Conservation (phyloP, 2,888 invertebrate species). For the Synanthedon formicaeformis region DNA sequence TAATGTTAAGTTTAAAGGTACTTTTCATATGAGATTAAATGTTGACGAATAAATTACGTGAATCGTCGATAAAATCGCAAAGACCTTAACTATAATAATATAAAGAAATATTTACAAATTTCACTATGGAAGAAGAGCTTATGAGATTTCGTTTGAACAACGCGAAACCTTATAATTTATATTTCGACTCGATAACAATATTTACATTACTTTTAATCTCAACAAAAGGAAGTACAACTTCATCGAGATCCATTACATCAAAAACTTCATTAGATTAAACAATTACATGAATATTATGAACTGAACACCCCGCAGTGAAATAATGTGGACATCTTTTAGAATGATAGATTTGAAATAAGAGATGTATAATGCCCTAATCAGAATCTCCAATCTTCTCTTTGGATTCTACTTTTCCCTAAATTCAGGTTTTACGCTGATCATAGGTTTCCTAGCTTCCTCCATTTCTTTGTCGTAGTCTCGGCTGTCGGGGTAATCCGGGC, state of each 20-base stretch:
- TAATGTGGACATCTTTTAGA: not conserved
- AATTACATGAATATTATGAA: conserved; percentile 29
- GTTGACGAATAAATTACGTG: conserved; percentile 61
- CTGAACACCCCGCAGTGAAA: conserved; percentile 1
- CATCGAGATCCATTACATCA: conserved; percentile 42
- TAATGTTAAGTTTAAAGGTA: conserved; percentile 63
- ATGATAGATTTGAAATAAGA: not conserved
- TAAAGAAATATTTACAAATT: conserved; percentile 68
- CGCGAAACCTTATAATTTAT: conserved; percentile 45
- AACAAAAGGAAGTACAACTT: conserved; percentile 29
- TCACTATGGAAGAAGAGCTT: conserved; percentile 66
- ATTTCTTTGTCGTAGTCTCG: conserved; percentile 43
- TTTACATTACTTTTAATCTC: conserved; percentile 54
- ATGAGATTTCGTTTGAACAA: conserved; percentile 39
- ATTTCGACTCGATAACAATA: conserved; percentile 55
- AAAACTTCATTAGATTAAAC: conserved; percentile 29
- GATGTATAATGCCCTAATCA: not conserved
- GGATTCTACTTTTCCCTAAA: conserved; percentile 61
- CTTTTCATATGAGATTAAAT: conserved; percentile 61
- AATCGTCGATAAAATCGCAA: conserved; percentile 58
- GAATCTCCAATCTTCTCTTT: conserved; percentile 15
- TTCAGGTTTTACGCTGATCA: conserved; percentile 68
- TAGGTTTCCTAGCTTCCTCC: conserved; percentile 58
- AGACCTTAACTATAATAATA: conserved; percentile 39
- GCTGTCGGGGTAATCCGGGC: conserved; percentile 45